Percentiles rank a stretch among this genome's conserved stretches.
These are phyloP conservation scores for Andinoacara biseriatus DNA, from an alignment of 2,113 vertebrate genomes.

Conservation along the genomic window DNA sequence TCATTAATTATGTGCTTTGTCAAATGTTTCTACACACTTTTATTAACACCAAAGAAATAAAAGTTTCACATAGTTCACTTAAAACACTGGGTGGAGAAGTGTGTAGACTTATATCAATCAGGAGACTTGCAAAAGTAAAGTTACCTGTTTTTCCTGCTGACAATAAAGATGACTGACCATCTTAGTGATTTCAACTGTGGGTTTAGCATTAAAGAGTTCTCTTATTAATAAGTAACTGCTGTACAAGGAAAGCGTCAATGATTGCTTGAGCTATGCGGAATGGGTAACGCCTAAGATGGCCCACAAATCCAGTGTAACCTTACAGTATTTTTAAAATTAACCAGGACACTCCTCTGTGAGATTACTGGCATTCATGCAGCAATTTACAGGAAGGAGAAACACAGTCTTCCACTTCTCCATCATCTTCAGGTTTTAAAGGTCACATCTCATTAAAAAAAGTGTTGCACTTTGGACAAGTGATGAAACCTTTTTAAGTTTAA, in stretches of 20 bases:
- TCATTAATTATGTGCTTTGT: slow-evolving; percentile 25
- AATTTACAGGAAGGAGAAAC: not conserved
- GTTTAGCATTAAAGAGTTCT: not conserved
- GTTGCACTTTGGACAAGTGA: not conserved
- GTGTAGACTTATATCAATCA: not conserved
- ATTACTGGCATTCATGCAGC: not conserved
- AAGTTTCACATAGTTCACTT: not conserved
- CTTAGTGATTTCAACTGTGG: not conserved
- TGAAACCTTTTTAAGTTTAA: not conserved
- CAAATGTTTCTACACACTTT: not conserved
- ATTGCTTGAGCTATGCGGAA: not conserved
- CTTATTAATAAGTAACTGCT: not conserved
- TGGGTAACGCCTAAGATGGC: not conserved
- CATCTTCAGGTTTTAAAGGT: not conserved
- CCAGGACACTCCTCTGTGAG: not conserved
- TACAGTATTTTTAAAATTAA: not conserved
- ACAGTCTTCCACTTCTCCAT: slow-evolving; percentile 5
- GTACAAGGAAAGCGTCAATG: not conserved
- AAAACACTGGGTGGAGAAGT: slow-evolving; percentile 4
- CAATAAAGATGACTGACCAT: not conserved
- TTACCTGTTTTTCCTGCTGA: not conserved
- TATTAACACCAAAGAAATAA: slow-evolving; percentile 1
- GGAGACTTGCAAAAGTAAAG: not conserved
- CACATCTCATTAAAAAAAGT: not conserved
- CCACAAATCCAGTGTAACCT: not conserved